These are phyloP conservation scores for Cataglyphis rosenhaueri DNA, from an alignment of 2,888 invertebrate species.

Conservation along the genomic window DNA sequence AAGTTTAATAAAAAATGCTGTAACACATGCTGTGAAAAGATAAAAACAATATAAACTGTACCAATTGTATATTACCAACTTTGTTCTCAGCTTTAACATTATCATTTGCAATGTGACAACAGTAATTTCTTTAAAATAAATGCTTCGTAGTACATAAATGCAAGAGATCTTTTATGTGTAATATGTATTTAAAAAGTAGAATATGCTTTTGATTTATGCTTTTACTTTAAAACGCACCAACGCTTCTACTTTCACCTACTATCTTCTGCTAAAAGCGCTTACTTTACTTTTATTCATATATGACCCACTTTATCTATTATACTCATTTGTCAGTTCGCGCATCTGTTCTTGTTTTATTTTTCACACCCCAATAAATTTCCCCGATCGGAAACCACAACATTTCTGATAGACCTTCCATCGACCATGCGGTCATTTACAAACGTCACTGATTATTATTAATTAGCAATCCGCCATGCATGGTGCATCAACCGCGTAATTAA, in stretches of 20 bases:
- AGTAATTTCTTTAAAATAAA: slow-evolving; percentile 15
- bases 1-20: background rate
- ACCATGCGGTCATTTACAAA: slow-evolving; percentile 16
- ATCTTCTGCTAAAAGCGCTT: slow-evolving; percentile 7
- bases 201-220: background rate
- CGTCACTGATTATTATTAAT: slow-evolving; percentile 53
- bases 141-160: background rate
- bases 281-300: slow-evolving; percentile 21
- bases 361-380: slow-evolving; percentile 14
- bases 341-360: slow-evolving; percentile 38
- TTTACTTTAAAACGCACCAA: slow-evolving; percentile 18
- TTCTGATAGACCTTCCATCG: slow-evolving; percentile 2
- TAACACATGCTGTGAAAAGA: background rate
- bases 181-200: background rate
- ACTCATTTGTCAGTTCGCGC: slow-evolving; percentile 35
- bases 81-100: background rate
- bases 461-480: slow-evolving; percentile 13
- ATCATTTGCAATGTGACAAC: background rate
- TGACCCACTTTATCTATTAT: slow-evolving; percentile 26
- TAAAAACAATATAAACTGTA: background rate
- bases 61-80: background rate
- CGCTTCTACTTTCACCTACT: background rate
- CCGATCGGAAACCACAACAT: slow-evolving; percentile 21
- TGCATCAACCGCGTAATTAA: slow-evolving; percentile 39
- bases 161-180: slow-evolving; percentile 6